Base-by-base conservation (phyloP, 2,797 vertebrate species). In the Anas bahamensis region DNA sequence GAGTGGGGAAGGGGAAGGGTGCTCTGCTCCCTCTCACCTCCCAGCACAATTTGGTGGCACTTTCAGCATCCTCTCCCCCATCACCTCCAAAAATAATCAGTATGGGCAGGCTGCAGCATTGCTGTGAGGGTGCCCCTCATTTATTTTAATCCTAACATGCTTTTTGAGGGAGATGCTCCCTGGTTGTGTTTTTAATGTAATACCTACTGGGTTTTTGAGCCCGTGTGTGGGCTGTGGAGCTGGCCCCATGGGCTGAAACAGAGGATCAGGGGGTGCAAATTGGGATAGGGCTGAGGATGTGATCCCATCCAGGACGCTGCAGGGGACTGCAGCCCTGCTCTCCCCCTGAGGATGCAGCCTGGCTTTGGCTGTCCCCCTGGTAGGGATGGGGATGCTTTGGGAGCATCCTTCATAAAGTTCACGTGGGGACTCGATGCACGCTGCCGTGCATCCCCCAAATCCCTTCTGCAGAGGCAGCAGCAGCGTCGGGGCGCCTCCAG, bases 111-210 rank as follows among this genome's bases (percentile, higher is more conserved):
- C 66, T 70, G 91, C n/a, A 46, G 69, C 4, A n/a, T 79, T 82
- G 88, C 94, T 78, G 65, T 60, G 90, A 48, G 91, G 95, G 81
- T 96, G 4, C 28, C 75, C 74, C 91, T 90, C 66, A 80, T 78
- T 95, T 96, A 84, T 94, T 94, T 88, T 91, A 96, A 95, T 95
- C 94, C 92, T 86, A 88, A 85, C 68, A 50, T 41, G 85, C 93
- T 88, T 93, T 97, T 83, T 91, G 74, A 85, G 81, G 82, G 90
- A 93, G 93, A 71, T 7, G 64, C 71, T 94, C 65, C 78, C 83
- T 70, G 39, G 77, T 91, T 33, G 41, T 44, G 91, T 83, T 95
- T 96, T 95, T 93, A 95, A 93, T 95, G 90, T 92, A 96, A 87
- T 95, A 88, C 93, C 88, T 93, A 66, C 89, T 39, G 94, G 88